phyloP scores from a whole-genome alignment of 1,140 invertebrate species.

The Rhynchophorus ferrugineus region DNA sequence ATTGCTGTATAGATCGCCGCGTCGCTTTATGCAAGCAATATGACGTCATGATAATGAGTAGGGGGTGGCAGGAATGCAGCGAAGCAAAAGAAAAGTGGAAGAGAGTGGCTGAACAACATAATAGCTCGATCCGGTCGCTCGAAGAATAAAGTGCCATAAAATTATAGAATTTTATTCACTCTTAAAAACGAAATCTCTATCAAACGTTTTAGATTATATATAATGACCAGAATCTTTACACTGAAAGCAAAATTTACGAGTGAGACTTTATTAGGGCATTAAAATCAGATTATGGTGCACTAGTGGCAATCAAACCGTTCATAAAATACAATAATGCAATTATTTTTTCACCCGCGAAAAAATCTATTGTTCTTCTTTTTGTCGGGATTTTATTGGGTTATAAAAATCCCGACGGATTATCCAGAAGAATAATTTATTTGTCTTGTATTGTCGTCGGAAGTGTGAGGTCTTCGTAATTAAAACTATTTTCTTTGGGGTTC shows the following conservation, averaged over 20 bases:
- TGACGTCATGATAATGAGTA: not conserved
- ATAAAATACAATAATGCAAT: slow-evolving; percentile 24
- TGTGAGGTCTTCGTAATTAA: too few species aligned
- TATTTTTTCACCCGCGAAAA: slow-evolving; percentile 19
- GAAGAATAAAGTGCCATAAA: slow-evolving; percentile 39
- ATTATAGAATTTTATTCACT: slow-evolving; percentile 38
- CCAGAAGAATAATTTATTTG: slow-evolving; percentile 1
- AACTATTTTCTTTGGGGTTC: too few species aligned
- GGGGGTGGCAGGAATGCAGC: not conserved
- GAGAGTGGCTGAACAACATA: slow-evolving; percentile 33
- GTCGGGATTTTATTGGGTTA: slow-evolving; percentile 11
- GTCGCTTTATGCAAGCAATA: not conserved
- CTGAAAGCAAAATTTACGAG: slow-evolving; percentile 30
- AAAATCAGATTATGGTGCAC: slow-evolving; percentile 26
- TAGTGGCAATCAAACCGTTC: slow-evolving; percentile 20
- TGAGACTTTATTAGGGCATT: slow-evolving; percentile 27
- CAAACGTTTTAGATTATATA: slow-evolving; percentile 35
- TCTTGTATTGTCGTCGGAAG: too few species aligned
- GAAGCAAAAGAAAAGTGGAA: slow-evolving; percentile 17
- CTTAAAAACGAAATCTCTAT: slow-evolving; percentile 33
- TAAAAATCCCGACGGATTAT: not conserved
- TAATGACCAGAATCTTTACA: slow-evolving; percentile 31
- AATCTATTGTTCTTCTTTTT: slow-evolving; percentile 15
- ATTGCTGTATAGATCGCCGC: not conserved
- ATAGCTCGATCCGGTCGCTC: slow-evolving; percentile 33